These are phyloP conservation scores for Leptopterna dolabrata DNA, from an alignment of 2,888 invertebrate species.

Conservation along the genomic window DNA sequence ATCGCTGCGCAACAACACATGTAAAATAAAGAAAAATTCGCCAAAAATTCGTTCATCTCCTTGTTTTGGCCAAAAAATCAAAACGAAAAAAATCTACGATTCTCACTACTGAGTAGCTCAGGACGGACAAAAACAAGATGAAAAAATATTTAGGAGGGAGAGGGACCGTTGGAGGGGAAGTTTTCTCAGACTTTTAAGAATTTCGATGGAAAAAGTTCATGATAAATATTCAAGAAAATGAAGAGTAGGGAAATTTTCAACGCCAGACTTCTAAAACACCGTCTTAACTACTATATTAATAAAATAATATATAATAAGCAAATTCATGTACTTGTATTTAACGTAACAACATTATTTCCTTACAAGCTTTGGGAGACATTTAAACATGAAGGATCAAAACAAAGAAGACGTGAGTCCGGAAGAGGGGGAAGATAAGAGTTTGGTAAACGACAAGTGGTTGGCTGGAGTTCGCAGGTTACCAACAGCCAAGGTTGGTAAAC, in stretches of 20 bases:
- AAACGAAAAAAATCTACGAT: slow-evolving; percentile 31
- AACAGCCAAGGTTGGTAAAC: no score
- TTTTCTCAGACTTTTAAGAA: slow-evolving; percentile 31
- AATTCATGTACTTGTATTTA: no score
- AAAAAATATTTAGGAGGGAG: slow-evolving; percentile 69
- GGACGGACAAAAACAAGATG: slow-evolving; percentile 65
- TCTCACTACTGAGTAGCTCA: slow-evolving; percentile 37
- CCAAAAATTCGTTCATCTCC: background rate
- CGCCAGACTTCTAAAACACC: no score
- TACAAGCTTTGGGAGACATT: background rate
- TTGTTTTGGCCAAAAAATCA: background rate
- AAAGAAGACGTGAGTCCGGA: background rate
- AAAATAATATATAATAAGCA: no score
- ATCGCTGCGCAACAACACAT: slow-evolving; percentile 40
- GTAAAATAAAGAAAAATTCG: slow-evolving; percentile 31
- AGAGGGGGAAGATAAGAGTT: slow-evolving; percentile 58
- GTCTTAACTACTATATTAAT: no score
- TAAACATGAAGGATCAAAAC: background rate
- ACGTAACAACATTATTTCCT: no score
- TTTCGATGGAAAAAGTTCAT: no score
- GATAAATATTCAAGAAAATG: no score
- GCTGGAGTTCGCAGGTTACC: no score
- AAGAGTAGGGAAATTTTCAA: no score
- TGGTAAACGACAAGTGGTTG: no score
- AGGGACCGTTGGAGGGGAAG: slow-evolving; percentile 70